These are phyloP conservation scores for Brachycybe producta DNA, from an alignment of 2,888 invertebrate genomes.

Conservation along the genomic window DNA sequence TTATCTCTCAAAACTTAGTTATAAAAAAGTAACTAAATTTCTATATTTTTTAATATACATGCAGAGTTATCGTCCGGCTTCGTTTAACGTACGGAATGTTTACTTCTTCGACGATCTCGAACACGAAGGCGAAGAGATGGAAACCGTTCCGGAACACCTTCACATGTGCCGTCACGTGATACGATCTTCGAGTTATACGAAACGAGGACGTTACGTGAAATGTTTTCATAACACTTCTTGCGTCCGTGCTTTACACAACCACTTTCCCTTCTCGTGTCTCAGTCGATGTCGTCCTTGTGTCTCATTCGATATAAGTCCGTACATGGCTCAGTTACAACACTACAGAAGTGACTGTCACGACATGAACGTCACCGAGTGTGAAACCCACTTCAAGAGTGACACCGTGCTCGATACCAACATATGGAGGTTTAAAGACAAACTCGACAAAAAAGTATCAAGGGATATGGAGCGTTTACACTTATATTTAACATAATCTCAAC, in stretches of 20 bases:
- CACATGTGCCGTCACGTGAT: slow-evolving; percentile 60
- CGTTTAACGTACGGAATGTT: slow-evolving; percentile 79
- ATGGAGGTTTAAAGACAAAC: slow-evolving; percentile 10
- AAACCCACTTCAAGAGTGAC: slow-evolving; percentile 1
- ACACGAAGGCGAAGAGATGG: slow-evolving; percentile 36
- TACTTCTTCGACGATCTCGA: slow-evolving; percentile 81
- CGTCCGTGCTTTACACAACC: slow-evolving; percentile 79
- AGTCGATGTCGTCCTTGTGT: slow-evolving; percentile 53
- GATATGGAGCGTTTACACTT: slow-evolving; percentile 3
- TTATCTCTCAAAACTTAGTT: too few relatives aligned
- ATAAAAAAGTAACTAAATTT: too few relatives aligned
- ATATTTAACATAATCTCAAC: too few relatives aligned
- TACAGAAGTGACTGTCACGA: slow-evolving; percentile 70
- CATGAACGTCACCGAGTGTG: slow-evolving; percentile 3
- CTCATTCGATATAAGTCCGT: slow-evolving; percentile 67
- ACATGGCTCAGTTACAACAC: slow-evolving; percentile 79
- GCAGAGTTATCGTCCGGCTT: slow-evolving; percentile 37
- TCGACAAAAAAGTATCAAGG: background rate
- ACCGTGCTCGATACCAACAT: slow-evolving; percentile 12
- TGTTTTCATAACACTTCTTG: slow-evolving; percentile 86
- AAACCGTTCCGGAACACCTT: slow-evolving; percentile 25
- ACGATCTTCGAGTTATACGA: slow-evolving; percentile 77
- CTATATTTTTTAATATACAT: too few relatives aligned
- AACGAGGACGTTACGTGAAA: slow-evolving; percentile 83
- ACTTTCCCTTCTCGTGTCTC: slow-evolving; percentile 77